Percentiles rank a stretch among this genome's conserved stretches.
These are phyloP conservation scores for Plodia interpunctella DNA, from an alignment of 1,140 invertebrate genomes.

Conservation along the genomic window DNA sequence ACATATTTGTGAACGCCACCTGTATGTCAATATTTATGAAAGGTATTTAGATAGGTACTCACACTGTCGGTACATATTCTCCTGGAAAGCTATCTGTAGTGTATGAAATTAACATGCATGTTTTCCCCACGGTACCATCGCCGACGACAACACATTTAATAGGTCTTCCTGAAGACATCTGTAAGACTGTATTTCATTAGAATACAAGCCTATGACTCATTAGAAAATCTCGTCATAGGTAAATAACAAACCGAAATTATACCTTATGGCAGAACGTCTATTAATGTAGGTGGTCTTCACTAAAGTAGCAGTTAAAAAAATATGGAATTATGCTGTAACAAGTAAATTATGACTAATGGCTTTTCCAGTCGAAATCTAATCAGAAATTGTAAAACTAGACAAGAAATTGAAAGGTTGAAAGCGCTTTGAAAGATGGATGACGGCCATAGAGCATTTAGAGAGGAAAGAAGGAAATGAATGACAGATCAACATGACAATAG, in stretches of 20 bases:
- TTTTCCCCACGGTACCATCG: conserved; percentile 96
- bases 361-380: not conserved
- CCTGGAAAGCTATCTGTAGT: conserved; percentile 99
- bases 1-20: not conserved
- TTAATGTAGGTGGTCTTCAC: not conserved
- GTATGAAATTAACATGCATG: conserved; percentile 99
- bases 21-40: not conserved
- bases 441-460: conserved; percentile 5
- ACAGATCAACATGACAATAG: too few relatives aligned
- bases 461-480: not conserved
- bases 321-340: not conserved
- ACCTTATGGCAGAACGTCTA: conserved; percentile 15
- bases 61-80: conserved; percentile 98
- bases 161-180: conserved; percentile 90
- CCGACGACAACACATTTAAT: conserved; percentile 99
- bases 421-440: conserved; percentile 36
- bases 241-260: conserved; percentile 28
- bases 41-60: conserved; percentile 69
- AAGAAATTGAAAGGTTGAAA: conserved; percentile 13
- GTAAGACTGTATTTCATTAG: conserved; percentile 51
- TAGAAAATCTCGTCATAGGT: conserved; percentile 39
- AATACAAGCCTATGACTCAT: conserved; percentile 64
- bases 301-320: conserved; percentile 5
- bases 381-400: conserved; percentile 1
- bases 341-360: not conserved